Percentiles rank a stretch among this genome's conserved stretches.
phyloP scores from a whole-genome alignment of 2,888 invertebrate species.

The Eupeodes latifasciatus region DNA sequence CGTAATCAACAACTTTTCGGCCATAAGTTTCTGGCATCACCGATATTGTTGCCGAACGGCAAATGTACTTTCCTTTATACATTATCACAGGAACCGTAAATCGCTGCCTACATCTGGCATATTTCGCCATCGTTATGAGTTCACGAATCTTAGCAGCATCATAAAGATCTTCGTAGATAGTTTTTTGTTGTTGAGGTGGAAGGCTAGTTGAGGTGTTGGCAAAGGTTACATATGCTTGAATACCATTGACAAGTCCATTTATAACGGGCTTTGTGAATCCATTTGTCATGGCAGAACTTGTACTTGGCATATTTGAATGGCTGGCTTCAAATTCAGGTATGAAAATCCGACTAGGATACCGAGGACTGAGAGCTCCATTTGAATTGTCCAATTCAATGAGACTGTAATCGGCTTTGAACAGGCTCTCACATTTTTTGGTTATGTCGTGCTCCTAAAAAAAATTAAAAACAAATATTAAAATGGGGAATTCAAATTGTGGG shows the following conservation, averaged over 20 bases:
- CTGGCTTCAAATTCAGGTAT: slow-evolving; percentile 87
- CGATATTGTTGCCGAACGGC: slow-evolving; percentile 90
- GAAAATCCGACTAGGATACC: slow-evolving; percentile 89
- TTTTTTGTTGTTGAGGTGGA: slow-evolving; percentile 82
- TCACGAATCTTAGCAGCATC: slow-evolving; percentile 87
- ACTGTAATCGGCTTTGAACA: slow-evolving; percentile 89
- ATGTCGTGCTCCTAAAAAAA: slow-evolving; percentile 86
- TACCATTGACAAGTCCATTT: slow-evolving; percentile 77
- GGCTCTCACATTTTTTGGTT: slow-evolving; percentile 87
- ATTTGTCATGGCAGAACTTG: slow-evolving; percentile 78
- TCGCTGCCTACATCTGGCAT: slow-evolving; percentile 90
- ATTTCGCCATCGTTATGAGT: slow-evolving; percentile 88
- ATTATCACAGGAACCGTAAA: slow-evolving; percentile 92
- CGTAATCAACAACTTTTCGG: slow-evolving; percentile 87
- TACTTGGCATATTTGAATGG: slow-evolving; percentile 79
- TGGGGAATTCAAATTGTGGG: too few relatives aligned
- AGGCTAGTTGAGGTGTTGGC: slow-evolving; percentile 78
- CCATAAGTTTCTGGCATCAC: slow-evolving; percentile 90
- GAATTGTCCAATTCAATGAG: slow-evolving; percentile 87
- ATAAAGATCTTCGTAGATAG: slow-evolving; percentile 86
- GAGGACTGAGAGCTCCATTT: slow-evolving; percentile 88
- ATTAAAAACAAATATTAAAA: not conserved
- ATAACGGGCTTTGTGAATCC: slow-evolving; percentile 48
- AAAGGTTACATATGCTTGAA: slow-evolving; percentile 81
- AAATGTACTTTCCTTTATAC: slow-evolving; percentile 89